Percentiles rank a stretch among this genome's conserved stretches.
These are phyloP conservation scores for Aporophyla lueneburgensis DNA, from an alignment of 2,888 invertebrate species.

Conservation along the genomic window DNA sequence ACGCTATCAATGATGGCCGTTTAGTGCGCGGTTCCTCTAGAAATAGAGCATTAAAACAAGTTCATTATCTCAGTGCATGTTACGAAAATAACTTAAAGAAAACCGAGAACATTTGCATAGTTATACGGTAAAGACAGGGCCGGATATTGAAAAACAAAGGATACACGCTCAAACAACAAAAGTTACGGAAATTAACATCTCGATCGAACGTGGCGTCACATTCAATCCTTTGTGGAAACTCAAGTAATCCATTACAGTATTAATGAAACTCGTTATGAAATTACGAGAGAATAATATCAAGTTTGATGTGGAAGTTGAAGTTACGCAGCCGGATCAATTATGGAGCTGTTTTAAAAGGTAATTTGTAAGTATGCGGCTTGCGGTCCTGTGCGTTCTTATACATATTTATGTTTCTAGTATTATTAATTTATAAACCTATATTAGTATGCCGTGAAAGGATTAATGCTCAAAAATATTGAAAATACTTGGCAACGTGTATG, in stretches of 20 bases:
- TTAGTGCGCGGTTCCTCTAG: background rate
- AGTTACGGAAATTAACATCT: conserved; percentile 73
- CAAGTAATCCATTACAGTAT: conserved; percentile 64
- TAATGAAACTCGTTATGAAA: conserved; percentile 69
- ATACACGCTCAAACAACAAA: conserved; percentile 60
- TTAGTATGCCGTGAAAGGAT: background rate
- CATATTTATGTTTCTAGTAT: background rate
- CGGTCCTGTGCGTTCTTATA: background rate
- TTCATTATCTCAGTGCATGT: conserved; percentile 17
- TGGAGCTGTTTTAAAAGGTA: conserved; percentile 48
- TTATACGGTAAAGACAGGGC: conserved; percentile 42
- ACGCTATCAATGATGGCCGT: background rate
- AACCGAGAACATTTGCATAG: conserved; percentile 53
- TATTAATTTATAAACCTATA: background rate
- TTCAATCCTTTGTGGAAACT: conserved; percentile 64
- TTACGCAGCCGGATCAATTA: conserved; percentile 46
- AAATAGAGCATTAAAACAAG: conserved; percentile 16
- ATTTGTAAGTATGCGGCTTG: conserved; percentile 23
- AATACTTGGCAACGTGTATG: too few species aligned
- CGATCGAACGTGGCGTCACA: conserved; percentile 65
- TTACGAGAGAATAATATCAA: conserved; percentile 53
- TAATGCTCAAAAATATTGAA: background rate
- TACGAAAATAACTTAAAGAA: conserved; percentile 40
- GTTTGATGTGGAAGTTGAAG: conserved; percentile 56
- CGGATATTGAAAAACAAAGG: conserved; percentile 67